Evolutionary conservation across 2,113 vertebrate genomes (phyloP), one percentile per base, ranked within the genome.

Genomic region (Narcine bancroftii): DNA sequence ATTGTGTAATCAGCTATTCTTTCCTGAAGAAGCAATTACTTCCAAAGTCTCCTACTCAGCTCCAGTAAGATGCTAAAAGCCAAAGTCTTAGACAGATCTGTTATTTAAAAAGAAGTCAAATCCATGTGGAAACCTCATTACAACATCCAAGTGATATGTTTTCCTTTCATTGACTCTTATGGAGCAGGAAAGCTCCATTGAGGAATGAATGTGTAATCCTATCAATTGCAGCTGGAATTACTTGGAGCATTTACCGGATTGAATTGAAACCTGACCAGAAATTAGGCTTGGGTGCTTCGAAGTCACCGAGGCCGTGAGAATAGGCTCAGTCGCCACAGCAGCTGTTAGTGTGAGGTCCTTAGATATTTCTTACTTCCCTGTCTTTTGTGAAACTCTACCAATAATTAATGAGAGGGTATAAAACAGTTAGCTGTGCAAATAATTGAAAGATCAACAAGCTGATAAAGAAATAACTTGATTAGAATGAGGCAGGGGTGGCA

Each of bases 401-500:
- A 91, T 45, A 66, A 91, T 65, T 91, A 91, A 91, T 69, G 65
- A 69, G 89, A 47, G 89, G 39, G 65, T 91, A 91, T 91, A 91
- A 91, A 91, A 91, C 89, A 47, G 63, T 91, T 91, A 91, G 89
- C 89, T 91, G 63, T 91, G 47, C 63, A 91, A 91, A 91, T 69
- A 91, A 69, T 69, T 69, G 63, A 42, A 69, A 91, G 65, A 47
- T 91, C 89, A 91, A 69, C 63, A 91, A 91, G 89, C 26, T 65
- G 71, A 69, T 45, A 65, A 47, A 66, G 89, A 47, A 69, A 29
- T 91, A 69, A 91, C 42, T 11, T 69, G 39, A 26, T 69, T 4
- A 71, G 47, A 91, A 45, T 69, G 63, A 71, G 39, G 63, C 19
- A 69, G 65, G 66, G 24, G 66, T 91, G 33, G 89, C 81, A 87